phyloP scores from a whole-genome alignment of 2,797 vertebrate species.

The Eleutherodactylus coqui region DNA sequence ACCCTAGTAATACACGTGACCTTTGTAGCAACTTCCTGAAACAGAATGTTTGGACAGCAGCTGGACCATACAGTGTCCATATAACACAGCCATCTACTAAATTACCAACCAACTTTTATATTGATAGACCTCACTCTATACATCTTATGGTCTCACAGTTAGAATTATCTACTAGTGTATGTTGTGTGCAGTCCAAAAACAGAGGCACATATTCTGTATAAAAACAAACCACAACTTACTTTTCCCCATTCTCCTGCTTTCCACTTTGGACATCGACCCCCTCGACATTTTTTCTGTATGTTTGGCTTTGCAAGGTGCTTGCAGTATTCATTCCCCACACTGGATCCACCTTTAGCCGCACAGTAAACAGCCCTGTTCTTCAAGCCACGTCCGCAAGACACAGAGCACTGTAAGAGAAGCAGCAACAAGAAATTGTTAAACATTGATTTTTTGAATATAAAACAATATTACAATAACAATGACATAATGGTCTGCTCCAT shows the following conservation, averaged over 20 bases:
- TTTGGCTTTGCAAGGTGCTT: constrained; percentile 83
- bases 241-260: constrained; percentile 91
- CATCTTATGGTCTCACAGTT: background rate
- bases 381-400: constrained; percentile 90
- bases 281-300: constrained; percentile 88
- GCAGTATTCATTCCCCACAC: constrained; percentile 87
- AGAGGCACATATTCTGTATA: background rate
- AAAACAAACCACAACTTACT: constrained; percentile 75
- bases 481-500: background rate
- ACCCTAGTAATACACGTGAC: too few relatives aligned
- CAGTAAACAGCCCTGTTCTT: constrained; percentile 89
- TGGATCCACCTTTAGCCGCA: constrained; percentile 83
- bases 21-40: too few relatives aligned
- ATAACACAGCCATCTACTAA: background rate
- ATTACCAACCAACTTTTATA: background rate
- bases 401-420: constrained; percentile 86
- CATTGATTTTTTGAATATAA: background rate
- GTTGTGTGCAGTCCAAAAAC: background rate
- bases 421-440: background rate
- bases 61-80: background rate
- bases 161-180: background rate
- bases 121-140: background rate
- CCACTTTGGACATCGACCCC: constrained; percentile 91
- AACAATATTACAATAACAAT: background rate
- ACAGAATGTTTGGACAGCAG: too few relatives aligned